Percentiles rank a stretch among this genome's conserved stretches.
Conservation (phyloP, 2,888 invertebrate species). For the Drepana falcataria region DNA sequence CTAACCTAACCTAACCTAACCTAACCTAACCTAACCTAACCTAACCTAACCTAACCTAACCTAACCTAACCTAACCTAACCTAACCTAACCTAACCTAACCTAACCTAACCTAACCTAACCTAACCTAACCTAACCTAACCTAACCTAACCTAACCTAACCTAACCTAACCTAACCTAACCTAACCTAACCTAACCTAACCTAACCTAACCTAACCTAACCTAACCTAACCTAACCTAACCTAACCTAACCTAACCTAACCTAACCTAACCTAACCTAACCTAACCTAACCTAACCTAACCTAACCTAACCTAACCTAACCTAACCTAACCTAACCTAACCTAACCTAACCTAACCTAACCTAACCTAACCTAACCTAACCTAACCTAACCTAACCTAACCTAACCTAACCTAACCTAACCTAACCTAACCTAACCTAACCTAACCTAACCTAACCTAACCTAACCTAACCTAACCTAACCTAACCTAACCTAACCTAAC, state of each 20-base stretch:
- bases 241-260: constrained; percentile 9
- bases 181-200: constrained; percentile 8
- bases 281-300: constrained; percentile 8
- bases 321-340: constrained; percentile 1
- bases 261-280: constrained; percentile 10
- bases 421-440: constrained; percentile 17
- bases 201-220: constrained; percentile 9
- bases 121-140: constrained; percentile 1
- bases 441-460: constrained; percentile 16
- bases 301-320: constrained; percentile 4
- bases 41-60: constrained; percentile 12
- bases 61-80: constrained; percentile 12
- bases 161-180: constrained; percentile 9
- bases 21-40: constrained; percentile 13
- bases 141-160: constrained; percentile 10
- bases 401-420: constrained; percentile 11
- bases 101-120: constrained; percentile 9
- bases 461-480: constrained; percentile 12
- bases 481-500: constrained; percentile 6
- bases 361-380: constrained; percentile 10
- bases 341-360: constrained; percentile 8
- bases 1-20: constrained; percentile 16
- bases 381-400: constrained; percentile 9
- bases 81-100: constrained; percentile 9
- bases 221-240: constrained; percentile 9